These are phyloP conservation scores for Sphecodes monilicornis DNA, from an alignment of 2,888 invertebrate species.

Conservation along the genomic window DNA sequence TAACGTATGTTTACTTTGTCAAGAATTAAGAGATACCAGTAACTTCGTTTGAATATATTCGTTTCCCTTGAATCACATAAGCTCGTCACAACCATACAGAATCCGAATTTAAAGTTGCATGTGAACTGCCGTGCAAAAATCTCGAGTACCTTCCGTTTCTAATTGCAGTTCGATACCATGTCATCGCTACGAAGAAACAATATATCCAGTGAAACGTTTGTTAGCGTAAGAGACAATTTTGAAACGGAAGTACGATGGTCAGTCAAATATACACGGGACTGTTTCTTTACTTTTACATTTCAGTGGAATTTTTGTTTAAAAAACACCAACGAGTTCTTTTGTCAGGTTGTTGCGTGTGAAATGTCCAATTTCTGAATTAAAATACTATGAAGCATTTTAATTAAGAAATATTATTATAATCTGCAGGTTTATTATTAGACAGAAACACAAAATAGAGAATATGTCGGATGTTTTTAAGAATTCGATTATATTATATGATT, in stretches of 20 bases:
- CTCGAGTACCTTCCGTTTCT: background rate
- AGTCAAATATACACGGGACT: background rate
- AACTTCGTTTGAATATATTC: background rate
- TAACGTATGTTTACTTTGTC: background rate
- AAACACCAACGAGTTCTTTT: background rate
- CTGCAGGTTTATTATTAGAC: too few species aligned
- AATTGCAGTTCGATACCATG: background rate
- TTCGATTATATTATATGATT: background rate
- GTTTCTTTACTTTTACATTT: background rate
- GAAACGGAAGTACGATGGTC: background rate
- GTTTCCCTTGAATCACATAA: background rate
- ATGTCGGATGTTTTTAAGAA: background rate
- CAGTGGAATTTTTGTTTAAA: background rate
- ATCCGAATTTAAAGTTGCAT: background rate
- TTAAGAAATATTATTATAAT: too few species aligned
- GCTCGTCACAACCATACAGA: background rate
- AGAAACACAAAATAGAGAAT: background rate
- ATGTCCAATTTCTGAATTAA: background rate
- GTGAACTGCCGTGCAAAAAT: background rate
- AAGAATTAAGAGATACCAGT: background rate
- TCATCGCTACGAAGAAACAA: background rate
- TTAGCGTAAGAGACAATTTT: background rate
- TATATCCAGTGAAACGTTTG: background rate
- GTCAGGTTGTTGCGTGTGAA: background rate
- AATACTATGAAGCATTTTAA: background rate